phyloP scores from a whole-genome alignment of 2,888 invertebrate genomes.

The Strigamia crassipes region DNA sequence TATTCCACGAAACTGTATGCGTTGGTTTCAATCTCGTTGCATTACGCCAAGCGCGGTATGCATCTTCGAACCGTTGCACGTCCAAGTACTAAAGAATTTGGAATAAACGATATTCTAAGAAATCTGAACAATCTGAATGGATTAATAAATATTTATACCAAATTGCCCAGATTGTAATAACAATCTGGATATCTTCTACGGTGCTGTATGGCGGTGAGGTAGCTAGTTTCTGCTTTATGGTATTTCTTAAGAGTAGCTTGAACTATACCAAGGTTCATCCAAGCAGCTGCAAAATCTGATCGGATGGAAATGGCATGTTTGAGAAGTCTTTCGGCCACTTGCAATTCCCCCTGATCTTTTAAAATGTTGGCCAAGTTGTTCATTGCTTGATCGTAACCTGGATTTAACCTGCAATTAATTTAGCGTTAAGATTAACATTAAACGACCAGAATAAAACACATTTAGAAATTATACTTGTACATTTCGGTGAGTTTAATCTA shows the following conservation, averaged over 20 bases:
- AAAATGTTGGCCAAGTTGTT: conserved; percentile 89
- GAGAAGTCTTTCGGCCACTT: conserved; percentile 75
- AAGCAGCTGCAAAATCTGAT: conserved; percentile 88
- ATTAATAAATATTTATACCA: conserved; percentile 65
- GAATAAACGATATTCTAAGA: not conserved
- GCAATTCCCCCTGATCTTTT: conserved; percentile 69
- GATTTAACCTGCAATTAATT: conserved; percentile 67
- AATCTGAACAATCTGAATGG: not conserved
- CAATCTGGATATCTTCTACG: conserved; percentile 87
- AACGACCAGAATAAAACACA: no score
- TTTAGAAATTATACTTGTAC: no score
- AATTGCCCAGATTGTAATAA: conserved; percentile 90
- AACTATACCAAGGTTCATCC: conserved; percentile 98
- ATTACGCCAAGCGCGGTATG: conserved; percentile 79
- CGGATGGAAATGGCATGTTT: conserved; percentile 74
- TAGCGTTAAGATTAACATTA: not conserved
- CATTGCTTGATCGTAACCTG: conserved; percentile 87
- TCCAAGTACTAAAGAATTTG: conserved; percentile 72
- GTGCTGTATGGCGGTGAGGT: conserved; percentile 75
- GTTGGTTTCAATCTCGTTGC: conserved; percentile 76
- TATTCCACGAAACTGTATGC: conserved; percentile 89
- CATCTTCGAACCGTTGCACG: conserved; percentile 71
- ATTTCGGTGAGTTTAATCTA: no score
- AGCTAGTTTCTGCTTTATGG: conserved; percentile 76
- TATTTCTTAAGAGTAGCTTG: conserved; percentile 74